phyloP scores from a whole-genome alignment of 2,113 vertebrate genomes.

The Morphnarchus princeps region DNA sequence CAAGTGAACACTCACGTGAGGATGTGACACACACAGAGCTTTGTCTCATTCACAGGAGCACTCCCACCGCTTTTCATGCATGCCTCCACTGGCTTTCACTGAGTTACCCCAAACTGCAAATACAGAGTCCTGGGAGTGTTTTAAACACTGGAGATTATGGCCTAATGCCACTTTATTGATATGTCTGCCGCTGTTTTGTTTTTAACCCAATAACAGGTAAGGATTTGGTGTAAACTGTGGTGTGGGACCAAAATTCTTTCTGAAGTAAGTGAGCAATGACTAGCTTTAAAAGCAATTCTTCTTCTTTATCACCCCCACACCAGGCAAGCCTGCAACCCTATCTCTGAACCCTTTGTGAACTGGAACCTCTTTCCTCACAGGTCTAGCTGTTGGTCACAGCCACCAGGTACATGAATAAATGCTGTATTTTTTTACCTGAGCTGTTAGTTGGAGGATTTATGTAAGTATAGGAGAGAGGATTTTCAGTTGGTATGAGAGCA shows the following conservation, averaged over 20 bases:
- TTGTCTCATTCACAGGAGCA: neutral
- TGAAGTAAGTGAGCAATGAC: neutral
- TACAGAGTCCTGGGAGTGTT: neutral
- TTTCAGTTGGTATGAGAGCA: neutral
- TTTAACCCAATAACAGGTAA: neutral
- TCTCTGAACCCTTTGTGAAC: neutral
- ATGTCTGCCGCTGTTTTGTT: neutral
- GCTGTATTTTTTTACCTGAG: neutral
- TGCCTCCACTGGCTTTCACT: neutral
- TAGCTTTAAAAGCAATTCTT: neutral
- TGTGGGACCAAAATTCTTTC: neutral
- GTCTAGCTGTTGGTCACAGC: neutral
- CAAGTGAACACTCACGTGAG: rapidly evolving
- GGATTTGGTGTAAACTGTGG: neutral
- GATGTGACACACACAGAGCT: neutral
- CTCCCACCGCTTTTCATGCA: rapidly evolving
- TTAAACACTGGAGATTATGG: neutral
- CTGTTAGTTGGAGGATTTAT: neutral
- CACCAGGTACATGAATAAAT: neutral
- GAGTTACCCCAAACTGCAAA: neutral
- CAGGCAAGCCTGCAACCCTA: neutral
- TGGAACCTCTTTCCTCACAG: neutral
- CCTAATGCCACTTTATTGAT: neutral
- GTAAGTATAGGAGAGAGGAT: neutral
- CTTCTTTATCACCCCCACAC: neutral